These are phyloP conservation scores for Agonopterix subpropinquella DNA, from an alignment of 2,888 invertebrate genomes.

Conservation along the genomic window DNA sequence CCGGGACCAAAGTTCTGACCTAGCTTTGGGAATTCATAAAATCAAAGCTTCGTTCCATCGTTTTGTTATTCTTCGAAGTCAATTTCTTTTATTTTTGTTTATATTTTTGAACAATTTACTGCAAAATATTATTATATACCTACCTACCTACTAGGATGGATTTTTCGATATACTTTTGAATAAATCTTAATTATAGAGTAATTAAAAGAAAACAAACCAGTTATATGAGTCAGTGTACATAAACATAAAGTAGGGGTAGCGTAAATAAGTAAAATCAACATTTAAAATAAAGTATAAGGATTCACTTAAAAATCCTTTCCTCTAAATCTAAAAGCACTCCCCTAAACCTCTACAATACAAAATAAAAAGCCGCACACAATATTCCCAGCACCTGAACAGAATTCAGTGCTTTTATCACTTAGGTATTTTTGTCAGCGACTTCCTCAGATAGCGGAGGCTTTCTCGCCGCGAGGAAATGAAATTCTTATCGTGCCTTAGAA, in stretches of 20 bases:
- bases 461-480: constrained; percentile 70
- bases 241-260: too few species aligned
- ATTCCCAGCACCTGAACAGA: constrained; percentile 48
- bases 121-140: neutral
- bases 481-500: constrained; percentile 72
- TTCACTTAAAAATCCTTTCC: neutral
- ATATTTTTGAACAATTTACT: neutral
- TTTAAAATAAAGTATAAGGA: neutral
- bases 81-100: constrained; percentile 30
- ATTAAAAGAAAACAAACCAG: too few species aligned
- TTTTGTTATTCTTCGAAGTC: constrained; percentile 54
- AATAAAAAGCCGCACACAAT: constrained; percentile 31
- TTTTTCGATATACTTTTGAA: too few species aligned
- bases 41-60: constrained; percentile 47
- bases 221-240: too few species aligned
- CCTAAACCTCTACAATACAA: constrained; percentile 16
- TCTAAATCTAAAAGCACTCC: constrained; percentile 10
- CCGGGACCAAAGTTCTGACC: constrained; percentile 61
- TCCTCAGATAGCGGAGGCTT: constrained; percentile 67
- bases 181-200: too few species aligned
- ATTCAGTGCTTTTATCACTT: constrained; percentile 68
- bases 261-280: neutral
- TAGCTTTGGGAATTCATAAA: constrained; percentile 72
- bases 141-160: too few species aligned
- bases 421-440: constrained; percentile 69